These are phyloP conservation scores for Shinisaurus crocodilurus DNA, from an alignment of 2,113 vertebrate species.

Conservation along the genomic window DNA sequence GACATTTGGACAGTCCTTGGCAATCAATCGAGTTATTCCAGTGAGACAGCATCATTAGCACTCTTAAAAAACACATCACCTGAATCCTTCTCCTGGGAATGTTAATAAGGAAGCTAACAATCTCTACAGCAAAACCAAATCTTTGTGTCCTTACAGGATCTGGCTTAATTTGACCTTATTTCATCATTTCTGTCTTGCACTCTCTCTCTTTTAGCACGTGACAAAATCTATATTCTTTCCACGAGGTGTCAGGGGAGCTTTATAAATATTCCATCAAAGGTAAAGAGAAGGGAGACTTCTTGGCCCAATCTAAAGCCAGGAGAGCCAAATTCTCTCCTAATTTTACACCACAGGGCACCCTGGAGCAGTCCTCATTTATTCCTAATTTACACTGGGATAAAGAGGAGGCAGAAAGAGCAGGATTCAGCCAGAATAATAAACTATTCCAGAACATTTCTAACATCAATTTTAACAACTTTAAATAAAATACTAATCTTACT, in stretches of 20 bases:
- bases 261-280: slow-evolving; percentile 4
- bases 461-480: slow-evolving; percentile 34
- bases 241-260: background rate
- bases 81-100: background rate
- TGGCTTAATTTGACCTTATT: slow-evolving; percentile 13
- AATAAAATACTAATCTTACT: slow-evolving; percentile 27
- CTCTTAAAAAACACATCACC: slow-evolving; percentile 1
- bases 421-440: background rate
- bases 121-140: slow-evolving; percentile 11
- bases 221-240: background rate
- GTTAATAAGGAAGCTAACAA: background rate
- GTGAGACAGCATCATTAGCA: background rate
- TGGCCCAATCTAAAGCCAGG: background rate
- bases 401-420: background rate
- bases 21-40: slow-evolving; percentile 30
- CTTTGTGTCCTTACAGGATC: background rate
- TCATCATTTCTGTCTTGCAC: background rate
- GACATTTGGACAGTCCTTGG: background rate
- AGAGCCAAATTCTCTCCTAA: background rate
- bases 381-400: slow-evolving; percentile 15
- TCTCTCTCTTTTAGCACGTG: background rate
- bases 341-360: background rate
- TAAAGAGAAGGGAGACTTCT: background rate
- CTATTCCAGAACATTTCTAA: slow-evolving; percentile 34
- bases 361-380: background rate